phyloP scores from a whole-genome alignment of 2,113 vertebrate genomes.

The Rana temporaria region DNA sequence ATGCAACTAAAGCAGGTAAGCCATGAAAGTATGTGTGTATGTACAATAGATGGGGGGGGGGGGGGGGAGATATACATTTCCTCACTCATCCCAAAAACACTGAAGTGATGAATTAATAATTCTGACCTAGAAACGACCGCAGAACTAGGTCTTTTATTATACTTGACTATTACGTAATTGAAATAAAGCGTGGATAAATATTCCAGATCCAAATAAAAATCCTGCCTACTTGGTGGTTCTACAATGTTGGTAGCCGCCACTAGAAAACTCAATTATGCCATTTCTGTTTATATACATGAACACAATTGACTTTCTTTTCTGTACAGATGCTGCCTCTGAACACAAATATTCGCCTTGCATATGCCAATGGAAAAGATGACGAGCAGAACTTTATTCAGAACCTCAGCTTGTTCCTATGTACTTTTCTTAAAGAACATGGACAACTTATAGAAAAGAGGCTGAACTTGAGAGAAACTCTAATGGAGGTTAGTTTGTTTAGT shows the following conservation, averaged over 20 bases:
- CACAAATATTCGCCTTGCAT: slow-evolving; percentile 95
- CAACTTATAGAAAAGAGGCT: slow-evolving; percentile 95
- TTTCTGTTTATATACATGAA: no score
- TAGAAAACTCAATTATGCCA: no score
- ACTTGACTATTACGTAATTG: not conserved
- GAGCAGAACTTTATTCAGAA: slow-evolving; percentile 99
- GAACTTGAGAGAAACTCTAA: slow-evolving; percentile 93
- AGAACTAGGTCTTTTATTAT: not conserved
- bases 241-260: no score
- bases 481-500: slow-evolving; percentile 83
- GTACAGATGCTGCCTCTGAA: slow-evolving; percentile 96
- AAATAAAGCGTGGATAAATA: not conserved
- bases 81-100: no score
- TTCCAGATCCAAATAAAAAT: no score
- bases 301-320: not conserved
- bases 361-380: slow-evolving; percentile 96
- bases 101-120: not conserved
- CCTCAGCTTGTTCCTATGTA: slow-evolving; percentile 97
- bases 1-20: slow-evolving; percentile 97
- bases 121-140: not conserved
- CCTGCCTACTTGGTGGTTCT: no score
- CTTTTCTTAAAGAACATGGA: slow-evolving; percentile 97
- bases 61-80: no score
- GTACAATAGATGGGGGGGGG: no score
- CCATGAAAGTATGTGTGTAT: not conserved